A percentile compares a stretch with the other conserved stretches of the same genome.
Conservation (phyloP, 2,888 invertebrate species). For the Papilio demoleus region DNA sequence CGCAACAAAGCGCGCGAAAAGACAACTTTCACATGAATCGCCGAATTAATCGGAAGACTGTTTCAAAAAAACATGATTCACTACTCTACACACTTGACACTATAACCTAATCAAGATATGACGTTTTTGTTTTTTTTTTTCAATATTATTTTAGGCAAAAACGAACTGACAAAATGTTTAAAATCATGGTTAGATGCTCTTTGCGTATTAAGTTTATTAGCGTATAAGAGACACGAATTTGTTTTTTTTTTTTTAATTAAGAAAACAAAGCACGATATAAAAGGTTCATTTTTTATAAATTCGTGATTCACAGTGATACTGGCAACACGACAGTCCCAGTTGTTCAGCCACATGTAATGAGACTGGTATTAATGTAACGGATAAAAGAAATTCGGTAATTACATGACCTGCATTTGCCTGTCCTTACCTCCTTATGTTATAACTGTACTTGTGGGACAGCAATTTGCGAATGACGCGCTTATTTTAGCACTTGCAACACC, state of each 20-base stretch:
- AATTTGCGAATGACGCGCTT: conserved; percentile 16
- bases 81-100: neutral
- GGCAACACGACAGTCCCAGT: neutral
- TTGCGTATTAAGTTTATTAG: no score
- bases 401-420: conserved; percentile 20
- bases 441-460: conserved; percentile 22
- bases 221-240: neutral
- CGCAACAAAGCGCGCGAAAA: conserved; percentile 37
- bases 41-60: conserved; percentile 19
- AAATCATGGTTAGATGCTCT: no score
- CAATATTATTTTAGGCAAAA: neutral
- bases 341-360: conserved; percentile 21
- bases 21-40: conserved; percentile 34
- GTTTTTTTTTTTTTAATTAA: neutral
- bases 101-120: conserved; percentile 16
- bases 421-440: conserved; percentile 9
- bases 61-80: conserved; percentile 19
- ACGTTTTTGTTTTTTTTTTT: neutral
- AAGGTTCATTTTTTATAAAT: neutral
- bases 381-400: conserved; percentile 30
- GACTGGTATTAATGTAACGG: conserved; percentile 35
- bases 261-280: neutral
- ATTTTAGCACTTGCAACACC: conserved; percentile 13
- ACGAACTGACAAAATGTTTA: no score
- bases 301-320: neutral